phyloP scores from a whole-genome alignment of 2,797 vertebrate genomes.

The Cynodonichthys magdalenae region DNA sequence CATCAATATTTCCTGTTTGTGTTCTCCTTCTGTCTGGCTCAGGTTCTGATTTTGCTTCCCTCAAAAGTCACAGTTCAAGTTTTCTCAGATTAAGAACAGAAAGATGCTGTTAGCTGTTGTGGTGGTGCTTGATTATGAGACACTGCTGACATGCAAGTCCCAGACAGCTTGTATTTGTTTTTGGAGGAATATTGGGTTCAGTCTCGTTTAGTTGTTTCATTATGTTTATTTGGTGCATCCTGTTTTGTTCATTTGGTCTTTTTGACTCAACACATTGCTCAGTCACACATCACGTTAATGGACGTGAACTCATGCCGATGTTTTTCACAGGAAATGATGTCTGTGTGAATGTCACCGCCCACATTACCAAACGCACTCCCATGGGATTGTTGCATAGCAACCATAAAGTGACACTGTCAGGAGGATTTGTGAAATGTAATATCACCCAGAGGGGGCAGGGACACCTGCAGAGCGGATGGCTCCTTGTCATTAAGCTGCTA shows the following conservation, averaged over 20 bases:
- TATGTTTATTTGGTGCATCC: background rate
- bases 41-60: slow-evolving; percentile 38
- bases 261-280: slow-evolving; percentile 45
- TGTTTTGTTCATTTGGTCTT: slow-evolving; percentile 15
- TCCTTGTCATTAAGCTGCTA: slow-evolving; percentile 11
- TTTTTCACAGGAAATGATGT: slow-evolving; percentile 77
- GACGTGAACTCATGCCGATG: slow-evolving; percentile 43
- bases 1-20: slow-evolving; percentile 23
- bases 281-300: slow-evolving; percentile 38
- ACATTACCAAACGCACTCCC: slow-evolving; percentile 60
- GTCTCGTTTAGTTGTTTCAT: slow-evolving; percentile 25
- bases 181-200: slow-evolving; percentile 41
- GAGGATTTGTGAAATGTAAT: slow-evolving; percentile 77
- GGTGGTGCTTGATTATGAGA: slow-evolving; percentile 57
- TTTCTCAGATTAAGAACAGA: slow-evolving; percentile 52
- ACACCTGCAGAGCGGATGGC: slow-evolving; percentile 22
- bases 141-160: slow-evolving; percentile 34
- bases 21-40: slow-evolving; percentile 9
- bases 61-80: slow-evolving; percentile 51
- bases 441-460: slow-evolving; percentile 62
- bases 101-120: slow-evolving; percentile 43
- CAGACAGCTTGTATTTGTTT: slow-evolving; percentile 43
- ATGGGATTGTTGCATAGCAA: slow-evolving; percentile 78
- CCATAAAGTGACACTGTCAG: slow-evolving; percentile 75
- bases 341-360: slow-evolving; percentile 56